Base-by-base conservation (phyloP, 2,797 vertebrate species). In the Phataginus tetradactyla region DNA sequence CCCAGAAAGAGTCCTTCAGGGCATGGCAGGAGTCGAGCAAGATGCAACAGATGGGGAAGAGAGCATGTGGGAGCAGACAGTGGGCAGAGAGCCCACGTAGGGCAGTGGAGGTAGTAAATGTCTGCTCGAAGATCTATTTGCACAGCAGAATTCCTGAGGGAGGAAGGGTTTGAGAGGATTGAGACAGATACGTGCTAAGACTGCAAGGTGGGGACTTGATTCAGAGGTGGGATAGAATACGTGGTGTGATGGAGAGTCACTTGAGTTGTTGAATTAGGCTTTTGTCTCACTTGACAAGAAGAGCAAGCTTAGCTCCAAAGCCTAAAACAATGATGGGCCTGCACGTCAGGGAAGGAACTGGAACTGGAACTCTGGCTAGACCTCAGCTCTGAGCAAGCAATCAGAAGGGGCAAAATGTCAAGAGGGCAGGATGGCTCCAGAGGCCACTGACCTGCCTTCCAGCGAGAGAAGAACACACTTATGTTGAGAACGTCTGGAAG, bases 71-170 rank as follows among this genome's bases (percentile, higher is more conserved):
- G n/a, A 23, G 55, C 14, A 77, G 18, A 14, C 6, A 14, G 5
- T 49, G n/a, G 29, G 34, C 59, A 57, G 42, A 64, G 37, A 53
- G 4, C 72, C n/a, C 57, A n/a, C 1, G 3, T 7, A 15, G n/a
- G 5, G 4, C 53, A 29, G 4, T 55, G 64, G 39, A 71, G n/a
- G 21, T 4, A 6, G 37, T 4, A 23, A 45, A n/a, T 4, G 0
- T 72, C 34, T 63, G 3, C 18, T 68, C 15, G 15, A 77, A 74
- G 59, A 5, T 13, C 78, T 57, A 7, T 23, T 49, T 18, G 7
- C 7, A 68, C 45, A n/a, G 14, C 39, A 84, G 55, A 80, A 27
- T 59, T 75, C 23, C 61, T 64, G 45, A 95, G 23, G 37, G 18
- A 20, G 64, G 42, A 55, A 45, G 34, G 29, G 11, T 7, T 15